Evolutionary conservation across 2,888 invertebrate species (phyloP).

Genomic region (Eupeodes luniger): DNA sequence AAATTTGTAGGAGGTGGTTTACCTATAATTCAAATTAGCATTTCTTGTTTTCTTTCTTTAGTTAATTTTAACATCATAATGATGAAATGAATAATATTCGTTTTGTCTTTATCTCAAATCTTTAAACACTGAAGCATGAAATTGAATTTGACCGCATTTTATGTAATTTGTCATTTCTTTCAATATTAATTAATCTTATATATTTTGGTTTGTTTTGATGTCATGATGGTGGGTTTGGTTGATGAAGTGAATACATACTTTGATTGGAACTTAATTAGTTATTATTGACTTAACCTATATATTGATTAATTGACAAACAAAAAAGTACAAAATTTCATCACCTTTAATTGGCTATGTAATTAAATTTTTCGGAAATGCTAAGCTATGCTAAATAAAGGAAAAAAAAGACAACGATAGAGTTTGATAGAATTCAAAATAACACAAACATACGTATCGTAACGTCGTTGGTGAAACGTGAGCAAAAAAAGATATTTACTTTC

Average conservation of each 20-base stretch:
- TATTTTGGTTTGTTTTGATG: neutral
- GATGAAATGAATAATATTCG: constrained; percentile 15
- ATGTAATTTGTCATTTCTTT: constrained; percentile 2
- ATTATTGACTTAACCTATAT: neutral
- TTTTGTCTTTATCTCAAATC: constrained; percentile 53
- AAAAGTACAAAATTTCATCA: neutral
- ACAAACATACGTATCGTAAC: too few relatives aligned
- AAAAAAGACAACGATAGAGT: too few relatives aligned
- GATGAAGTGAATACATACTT: neutral
- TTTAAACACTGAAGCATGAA: constrained; percentile 50
- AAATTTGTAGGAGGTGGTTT: neutral
- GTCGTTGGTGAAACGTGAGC: too few relatives aligned
- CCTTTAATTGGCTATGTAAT: too few relatives aligned
- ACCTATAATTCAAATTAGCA: neutral
- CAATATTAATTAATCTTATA: constrained; percentile 3
- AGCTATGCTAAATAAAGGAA: too few relatives aligned
- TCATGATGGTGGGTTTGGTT: neutral
- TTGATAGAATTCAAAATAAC: too few relatives aligned
- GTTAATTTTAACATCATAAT: neutral
- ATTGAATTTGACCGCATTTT: constrained; percentile 50
- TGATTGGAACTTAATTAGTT: neutral
- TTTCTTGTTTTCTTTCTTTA: neutral
- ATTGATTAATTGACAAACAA: neutral
- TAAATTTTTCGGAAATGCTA: too few relatives aligned
- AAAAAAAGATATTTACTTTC: too few relatives aligned